These are phyloP conservation scores for Catalaphyllia jardinei DNA, from an alignment of 64 coral and sea anemone species.

Conservation along the genomic window DNA sequence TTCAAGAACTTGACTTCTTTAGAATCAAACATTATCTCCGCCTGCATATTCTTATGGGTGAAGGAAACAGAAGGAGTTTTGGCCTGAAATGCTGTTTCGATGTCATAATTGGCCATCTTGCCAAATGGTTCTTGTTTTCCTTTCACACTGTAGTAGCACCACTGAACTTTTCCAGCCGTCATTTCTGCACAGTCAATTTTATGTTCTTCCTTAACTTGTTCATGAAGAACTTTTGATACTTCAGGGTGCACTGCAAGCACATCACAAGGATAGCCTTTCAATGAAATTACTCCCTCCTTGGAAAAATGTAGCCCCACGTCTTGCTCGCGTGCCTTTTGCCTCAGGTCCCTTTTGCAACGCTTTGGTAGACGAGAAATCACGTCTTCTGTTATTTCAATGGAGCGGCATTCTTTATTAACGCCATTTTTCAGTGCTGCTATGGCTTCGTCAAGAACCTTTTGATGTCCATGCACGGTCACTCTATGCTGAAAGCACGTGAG, in stretches of 20 bases:
- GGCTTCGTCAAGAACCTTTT: not conserved
- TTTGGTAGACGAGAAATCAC: not conserved
- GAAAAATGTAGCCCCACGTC: constrained; percentile 1
- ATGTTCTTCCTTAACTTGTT: constrained; percentile 22
- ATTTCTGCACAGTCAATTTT: constrained; percentile 10
- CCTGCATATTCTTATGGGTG: not conserved
- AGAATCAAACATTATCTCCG: not conserved
- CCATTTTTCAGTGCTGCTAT: not conserved
- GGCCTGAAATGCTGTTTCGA: constrained; percentile 3
- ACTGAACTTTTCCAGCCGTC: not conserved
- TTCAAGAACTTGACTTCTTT: not conserved
- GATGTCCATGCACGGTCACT: not conserved
- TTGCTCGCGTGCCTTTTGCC: not conserved
- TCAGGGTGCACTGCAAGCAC: not conserved
- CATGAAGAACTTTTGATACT: constrained; percentile 4
- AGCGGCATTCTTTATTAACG: not conserved
- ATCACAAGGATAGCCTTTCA: not conserved
- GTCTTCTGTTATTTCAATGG: not conserved
- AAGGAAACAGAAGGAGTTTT: not conserved
- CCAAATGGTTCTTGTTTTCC: constrained; percentile 12
- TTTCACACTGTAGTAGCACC: constrained; percentile 1
- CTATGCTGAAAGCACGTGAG: not conserved
- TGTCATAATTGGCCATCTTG: constrained; percentile 7
- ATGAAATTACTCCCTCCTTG: not conserved
- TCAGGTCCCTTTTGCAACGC: not conserved